A percentile compares a stretch with the other conserved stretches of the same genome.
Conservation (phyloP, 37 sponge, comb jelly and placozoan species). For the Halisarca cf. caerulea region DNA sequence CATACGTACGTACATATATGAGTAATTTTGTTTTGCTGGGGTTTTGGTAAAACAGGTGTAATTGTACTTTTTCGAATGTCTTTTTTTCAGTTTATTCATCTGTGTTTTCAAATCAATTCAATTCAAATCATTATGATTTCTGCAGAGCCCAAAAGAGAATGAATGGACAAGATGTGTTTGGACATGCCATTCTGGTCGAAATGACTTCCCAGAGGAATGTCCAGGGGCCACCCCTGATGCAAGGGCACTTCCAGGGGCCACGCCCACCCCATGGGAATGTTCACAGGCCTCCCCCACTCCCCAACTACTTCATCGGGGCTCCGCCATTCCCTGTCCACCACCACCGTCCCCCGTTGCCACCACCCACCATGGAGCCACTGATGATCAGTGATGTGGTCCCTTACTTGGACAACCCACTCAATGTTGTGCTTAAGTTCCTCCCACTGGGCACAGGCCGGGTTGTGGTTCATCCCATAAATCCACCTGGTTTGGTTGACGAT, state of each 20-base stretch:
- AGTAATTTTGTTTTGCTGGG: no score
- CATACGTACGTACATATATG: not conserved
- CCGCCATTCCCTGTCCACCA: no score
- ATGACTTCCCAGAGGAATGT: constrained; percentile 19
- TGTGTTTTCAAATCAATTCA: constrained; percentile 9
- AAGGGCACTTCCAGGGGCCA: no score
- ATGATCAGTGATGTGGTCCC: not conserved
- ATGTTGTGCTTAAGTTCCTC: no score
- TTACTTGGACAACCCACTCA: constrained; percentile 1
- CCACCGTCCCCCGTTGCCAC: no score
- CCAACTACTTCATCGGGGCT: not conserved
- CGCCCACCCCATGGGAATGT: constrained; percentile 4
- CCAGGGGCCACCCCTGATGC: not conserved
- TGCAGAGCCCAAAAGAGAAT: constrained; percentile 74
- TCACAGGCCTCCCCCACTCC: not conserved
- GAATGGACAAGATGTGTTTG: constrained; percentile 75
- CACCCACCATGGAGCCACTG: not conserved
- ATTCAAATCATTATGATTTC: not conserved
- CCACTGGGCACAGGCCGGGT: not conserved
- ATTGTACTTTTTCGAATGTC: no score
- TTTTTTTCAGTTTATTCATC: no score
- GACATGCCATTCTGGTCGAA: constrained; percentile 38
- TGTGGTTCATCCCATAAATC: not conserved
- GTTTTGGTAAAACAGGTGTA: no score
- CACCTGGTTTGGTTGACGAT: not conserved